Evolutionary conservation across 2,888 invertebrate genomes (phyloP), one percentile per base, ranked within the genome.

Genomic region (Magallana nippona): DNA sequence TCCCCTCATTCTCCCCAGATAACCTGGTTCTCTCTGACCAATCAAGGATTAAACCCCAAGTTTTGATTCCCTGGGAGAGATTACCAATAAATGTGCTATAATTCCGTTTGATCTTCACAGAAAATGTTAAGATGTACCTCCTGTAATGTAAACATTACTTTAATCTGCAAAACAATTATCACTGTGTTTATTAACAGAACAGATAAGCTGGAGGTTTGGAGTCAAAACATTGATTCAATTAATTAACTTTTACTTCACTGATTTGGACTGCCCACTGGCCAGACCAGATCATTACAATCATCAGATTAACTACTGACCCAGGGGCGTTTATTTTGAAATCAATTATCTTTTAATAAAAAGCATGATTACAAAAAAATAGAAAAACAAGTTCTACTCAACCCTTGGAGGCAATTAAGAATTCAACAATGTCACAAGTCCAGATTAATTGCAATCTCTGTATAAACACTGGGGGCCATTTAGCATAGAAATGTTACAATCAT

Each of bases 151-250:
- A 71, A 71, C 71, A 71, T 27, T 15, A 11, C 71, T 71, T 71
- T 27, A 71, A 71, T 71, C 71, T 27, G 27, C 22, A 71, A 71
- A 71, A 19, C 10, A 11, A 71, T 71, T 71, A 71, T 71, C 71
- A 27, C 2, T 32, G 22, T 71, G 71, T 71, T 71, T 71, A 27
- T 71, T 71, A 22, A 27, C 22, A 27, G 27, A 19, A 13, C 13
- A 11, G 71, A 71, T 71, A 71, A 71, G 71, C 27, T 32, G 22
- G 22, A 15, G 15, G 71, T 71, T 71, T 71, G 71, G 22, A 71
- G 71, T 71, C 71, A 32, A 71, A 71, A 71, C 71, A 71, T 71
- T 71, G 22, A 71, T 71, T 71, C 32, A 71, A 71, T 71, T 71
- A 71, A 71, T 71, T 71, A 71, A 71, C 71, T 71, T 71, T 27